Evolutionary conservation across 2,797 vertebrate species (phyloP), one percentile per base, ranked within the genome.

Genomic region (Semaprochilodus insignis): DNA sequence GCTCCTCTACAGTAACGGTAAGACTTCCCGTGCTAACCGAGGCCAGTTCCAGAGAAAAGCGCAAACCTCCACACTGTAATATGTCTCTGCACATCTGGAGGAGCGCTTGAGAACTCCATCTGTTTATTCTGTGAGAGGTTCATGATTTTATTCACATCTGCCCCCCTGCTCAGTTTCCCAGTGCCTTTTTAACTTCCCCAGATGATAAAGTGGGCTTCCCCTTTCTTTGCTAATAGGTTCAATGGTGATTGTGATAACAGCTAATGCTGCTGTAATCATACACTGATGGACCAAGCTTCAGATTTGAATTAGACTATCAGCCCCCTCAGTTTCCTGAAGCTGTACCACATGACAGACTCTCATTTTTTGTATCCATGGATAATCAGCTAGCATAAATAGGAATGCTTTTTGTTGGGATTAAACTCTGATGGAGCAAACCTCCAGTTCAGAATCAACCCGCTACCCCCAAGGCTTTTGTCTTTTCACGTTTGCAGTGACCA

Each of bases 1-100:
- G 88, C 95, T 98, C n/a, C 96, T 97, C 51, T 97, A 97, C 91
- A 98, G 97, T 89, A 98, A 97, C 0, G 97, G 97, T 98, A 90
- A 94, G 94, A 62, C 23, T 14, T 62, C 19, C 52, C 52, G 13
- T 31, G 15, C 62, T 31, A 31, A 15, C 62, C 4, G 23, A 13
- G 27, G 25, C 14, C 3, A 34, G 70, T 52, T 70, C 71, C 59
- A 74, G 40, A 40, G 40, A 1, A 40, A 6, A 40, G 40, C 40
- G 70, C 44, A 76, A 76, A 76, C 82, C 55, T 75, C 83, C 74
- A 84, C 75, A 36, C 70, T 59, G 76, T 71, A 73, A 55, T 74
- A 62, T 78, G 81, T 75, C 81, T 83, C 80, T 66, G 72, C 83
- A 85, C 86, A 87, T 85, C 83, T 85, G 85, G 85, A 75, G 74